Evolutionary conservation across 2,888 invertebrate genomes (phyloP), one percentile per base, ranked within the genome.

Genomic region (Mycogona germanica): DNA sequence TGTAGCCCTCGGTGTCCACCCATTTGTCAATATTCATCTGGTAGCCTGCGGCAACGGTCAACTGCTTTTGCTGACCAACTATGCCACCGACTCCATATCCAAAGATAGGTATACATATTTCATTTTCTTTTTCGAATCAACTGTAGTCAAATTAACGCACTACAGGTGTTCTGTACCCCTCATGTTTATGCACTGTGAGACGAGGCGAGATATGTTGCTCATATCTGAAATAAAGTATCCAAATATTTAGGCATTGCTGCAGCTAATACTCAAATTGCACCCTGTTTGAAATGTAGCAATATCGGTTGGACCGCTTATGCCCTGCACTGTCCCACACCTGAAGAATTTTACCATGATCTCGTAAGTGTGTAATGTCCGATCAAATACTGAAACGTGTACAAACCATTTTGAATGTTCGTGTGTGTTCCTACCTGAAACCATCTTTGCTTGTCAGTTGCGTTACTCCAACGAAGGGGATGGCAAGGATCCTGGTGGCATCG

Each of bases 221-320:
- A 3, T 7, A 2, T 32, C 26, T 35, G 5, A 48, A 48, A 48
- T 32, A 49, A 21, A 4, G 35, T 6, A 46, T 25, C 17, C 17
- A 47, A 37, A 9, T 53, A 38, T 4, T 28, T 37, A 37, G n/a
- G 35, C 17, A 25, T 28, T 32, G 30, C 47, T 30, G 9, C n/a
- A n/a, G n/a, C n/a, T n/a, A n/a, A n/a, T n/a, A n/a, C n/a, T n/a
- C n/a, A n/a, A n/a, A n/a, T n/a, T n/a, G n/a, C n/a, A 32, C 42
- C 51, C 25, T 48, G 58, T 56, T 28, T 40, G 55, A 9, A 29
- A 25, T 53, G 21, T 30, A 9, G 9, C 14, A 23, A 41, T 3
- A 45, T 32, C 35, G n/a, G 60, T 54, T 82, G 84, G 80, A 84
- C 84, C 0, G 68, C 84, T n/a, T 85, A 86, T 65, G 79, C 79